Evolutionary conservation across 2,113 vertebrate species (phyloP), one percentile per base, ranked within the genome.

Genomic region (Phrynocephalus versicolor): DNA sequence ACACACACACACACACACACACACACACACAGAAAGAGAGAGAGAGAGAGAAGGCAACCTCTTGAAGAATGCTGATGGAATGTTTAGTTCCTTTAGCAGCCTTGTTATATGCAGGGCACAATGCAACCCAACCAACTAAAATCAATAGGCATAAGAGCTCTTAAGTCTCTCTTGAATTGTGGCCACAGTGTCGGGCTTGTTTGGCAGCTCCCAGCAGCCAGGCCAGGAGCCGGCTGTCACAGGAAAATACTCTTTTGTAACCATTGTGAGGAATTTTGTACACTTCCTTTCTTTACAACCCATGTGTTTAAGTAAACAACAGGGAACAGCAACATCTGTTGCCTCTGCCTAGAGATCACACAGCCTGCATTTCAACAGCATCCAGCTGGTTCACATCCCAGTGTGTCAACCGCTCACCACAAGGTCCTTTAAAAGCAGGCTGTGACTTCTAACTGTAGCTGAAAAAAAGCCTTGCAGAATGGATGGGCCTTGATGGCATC

Each of bases 301-400:
- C 58, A 72, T 64, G 65, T 15, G 18, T 58, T 60, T 84, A 70
- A 78, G 67, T 62, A 82, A 86, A 86, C 41, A 86, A 18, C 5
- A 67, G 77, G 75, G 60, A 60, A 41, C 65, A 88, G 75, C 67
- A 64, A 58, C 69, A 86, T 81, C 78, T 86, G 79, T 81, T 86
- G 78, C 78, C 58, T 81, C 78, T 69, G 35, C 77, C 37, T 39
- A 65, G 78, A 79, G 67, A 78, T 72, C 57, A 64, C 27, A 45
- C 27, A 12, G 74, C 41, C 37, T 45, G 45, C 87, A 58, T 23
- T 41, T 45, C 84, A 88, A 58, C 27, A 55, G 60, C 35, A 23
- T 67, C 76, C 87, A 67, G 77, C 60, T 80, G 86, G 67, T 79
- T 25, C 19, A 16, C 76, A 51, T 64, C 75, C 82, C 13, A 33